These are phyloP conservation scores for Periophthalmus magnuspinnatus DNA, from an alignment of 2,797 vertebrate genomes.

Conservation along the genomic window DNA sequence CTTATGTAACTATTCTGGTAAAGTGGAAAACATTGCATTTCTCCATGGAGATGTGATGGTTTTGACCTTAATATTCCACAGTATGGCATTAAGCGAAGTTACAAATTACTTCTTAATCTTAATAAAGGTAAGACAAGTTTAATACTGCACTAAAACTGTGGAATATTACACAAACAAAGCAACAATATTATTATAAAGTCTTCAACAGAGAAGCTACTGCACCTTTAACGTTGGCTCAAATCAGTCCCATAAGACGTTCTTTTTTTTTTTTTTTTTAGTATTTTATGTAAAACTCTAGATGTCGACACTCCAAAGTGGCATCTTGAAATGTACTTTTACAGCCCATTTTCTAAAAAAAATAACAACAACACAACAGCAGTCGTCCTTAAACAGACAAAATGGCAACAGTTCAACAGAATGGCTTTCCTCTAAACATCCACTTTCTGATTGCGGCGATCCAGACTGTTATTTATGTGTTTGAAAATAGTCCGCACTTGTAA, in stretches of 20 bases:
- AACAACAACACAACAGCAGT: neutral
- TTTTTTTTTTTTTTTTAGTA: too few species aligned
- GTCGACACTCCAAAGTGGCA: neutral
- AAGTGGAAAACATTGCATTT: too few species aligned
- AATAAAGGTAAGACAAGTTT: too few species aligned
- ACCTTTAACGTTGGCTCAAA: neutral
- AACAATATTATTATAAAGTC: neutral
- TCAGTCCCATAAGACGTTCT: too few species aligned
- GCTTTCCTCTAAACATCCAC: neutral
- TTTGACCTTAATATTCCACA: too few species aligned
- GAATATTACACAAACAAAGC: neutral
- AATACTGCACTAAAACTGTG: too few species aligned
- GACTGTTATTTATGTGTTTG: neutral
- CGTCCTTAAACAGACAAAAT: neutral
- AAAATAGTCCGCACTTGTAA: conserved; percentile 12
- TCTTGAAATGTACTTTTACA: neutral
- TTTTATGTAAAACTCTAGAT: too few species aligned
- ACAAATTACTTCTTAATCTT: too few species aligned
- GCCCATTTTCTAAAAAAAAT: neutral
- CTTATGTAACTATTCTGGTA: too few species aligned
- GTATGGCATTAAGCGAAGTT: too few species aligned
- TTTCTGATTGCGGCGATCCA: neutral
- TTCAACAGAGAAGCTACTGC: neutral
- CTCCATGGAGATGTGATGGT: too few species aligned
- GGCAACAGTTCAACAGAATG: neutral